phyloP scores from a whole-genome alignment of 2,113 vertebrate genomes.

The cattle (Bos taurus) region ARS-UCD2.0 NC_037348.1:58667501-58668000 shows the following conservation, averaged over 20 bases:
- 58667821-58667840: not conserved
- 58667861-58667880: not conserved
- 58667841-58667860: not conserved
- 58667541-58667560: slow-evolving; percentile 80
- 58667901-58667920: not conserved
- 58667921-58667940: not conserved
- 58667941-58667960: not conserved
- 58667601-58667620: slow-evolving; percentile 96
- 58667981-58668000: not conserved
- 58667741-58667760: not conserved
- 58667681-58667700: not conserved
- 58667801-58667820: not conserved
- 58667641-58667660: slow-evolving; percentile 44
- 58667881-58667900: not conserved
- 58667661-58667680: not conserved
- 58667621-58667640: slow-evolving; percentile 92
- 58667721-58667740: not conserved
- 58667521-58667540: not conserved
- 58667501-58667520: not conserved
- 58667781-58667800: not conserved
- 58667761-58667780: not conserved
- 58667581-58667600: slow-evolving; percentile 96
- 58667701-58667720: not conserved
- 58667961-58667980: not conserved
- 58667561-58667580: slow-evolving; percentile 97